Percentiles rank a stretch among this genome's conserved stretches.
phyloP scores from a whole-genome alignment of 2,888 invertebrate species.

The Cybosia mesomella region DNA sequence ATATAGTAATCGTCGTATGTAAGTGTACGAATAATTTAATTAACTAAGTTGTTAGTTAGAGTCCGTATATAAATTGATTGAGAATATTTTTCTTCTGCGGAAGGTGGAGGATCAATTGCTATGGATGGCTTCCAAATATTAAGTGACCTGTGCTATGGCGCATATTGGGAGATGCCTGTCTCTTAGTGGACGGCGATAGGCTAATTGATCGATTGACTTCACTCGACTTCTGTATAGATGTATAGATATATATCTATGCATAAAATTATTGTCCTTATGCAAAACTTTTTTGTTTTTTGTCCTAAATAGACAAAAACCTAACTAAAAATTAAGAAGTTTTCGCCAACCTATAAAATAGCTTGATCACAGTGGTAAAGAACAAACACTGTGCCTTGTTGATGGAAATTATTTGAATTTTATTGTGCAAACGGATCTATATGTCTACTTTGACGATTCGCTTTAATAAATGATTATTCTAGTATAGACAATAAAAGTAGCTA shows the following conservation, averaged over 20 bases:
- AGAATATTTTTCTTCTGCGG: neutral
- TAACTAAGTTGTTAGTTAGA: neutral
- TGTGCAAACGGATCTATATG: neutral
- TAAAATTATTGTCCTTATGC: no score
- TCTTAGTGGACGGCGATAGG: neutral
- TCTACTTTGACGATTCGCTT: neutral
- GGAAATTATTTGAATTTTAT: neutral
- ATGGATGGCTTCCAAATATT: no score
- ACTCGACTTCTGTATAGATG: no score
- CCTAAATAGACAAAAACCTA: no score
- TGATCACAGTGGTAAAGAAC: neutral
- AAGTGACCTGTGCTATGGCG: no score
- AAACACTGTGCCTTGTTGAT: neutral
- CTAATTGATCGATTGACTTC: neutral
- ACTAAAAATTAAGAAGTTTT: no score
- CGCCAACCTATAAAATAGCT: no score
- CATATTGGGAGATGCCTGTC: neutral
- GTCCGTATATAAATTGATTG: neutral
- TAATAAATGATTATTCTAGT: neutral
- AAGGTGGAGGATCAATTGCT: neutral
- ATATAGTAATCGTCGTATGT: no score
- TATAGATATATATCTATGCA: no score
- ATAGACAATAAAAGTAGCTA: neutral
- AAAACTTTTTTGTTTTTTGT: no score
- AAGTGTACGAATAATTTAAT: neutral